A percentile compares a stretch with the other conserved stretches of the same genome.
Evolutionary conservation across 2,888 invertebrate species (phyloP).

Genomic region (Iphiclides podalirius): DNA sequence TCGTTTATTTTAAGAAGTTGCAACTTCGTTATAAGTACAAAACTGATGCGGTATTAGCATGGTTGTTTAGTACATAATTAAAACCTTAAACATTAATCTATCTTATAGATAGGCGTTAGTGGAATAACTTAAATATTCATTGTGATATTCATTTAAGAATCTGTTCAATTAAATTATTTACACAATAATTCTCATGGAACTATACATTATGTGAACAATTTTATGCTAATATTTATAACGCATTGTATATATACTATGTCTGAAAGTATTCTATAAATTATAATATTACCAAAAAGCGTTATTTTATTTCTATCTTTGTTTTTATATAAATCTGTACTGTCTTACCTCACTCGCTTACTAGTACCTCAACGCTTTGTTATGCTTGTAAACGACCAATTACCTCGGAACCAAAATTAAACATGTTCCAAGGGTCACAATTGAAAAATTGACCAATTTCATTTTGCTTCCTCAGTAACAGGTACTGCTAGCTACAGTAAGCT

Average conservation of each 20-base stretch:
- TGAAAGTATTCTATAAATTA: slow-evolving; percentile 27
- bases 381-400: slow-evolving; percentile 48
- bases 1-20: slow-evolving; percentile 49
- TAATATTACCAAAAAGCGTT: slow-evolving; percentile 21
- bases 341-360: background rate
- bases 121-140: slow-evolving; percentile 36
- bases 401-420: slow-evolving; percentile 59
- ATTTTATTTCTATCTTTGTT: slow-evolving; percentile 31
- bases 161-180: slow-evolving; percentile 67
- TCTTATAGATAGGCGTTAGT: slow-evolving; percentile 63
- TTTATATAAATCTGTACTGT: slow-evolving; percentile 25
- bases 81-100: slow-evolving; percentile 49
- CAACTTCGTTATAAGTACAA: slow-evolving; percentile 68
- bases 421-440: slow-evolving; percentile 63
- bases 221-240: slow-evolving; percentile 71
- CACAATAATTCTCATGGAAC: slow-evolving; percentile 66
- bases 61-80: slow-evolving; percentile 33
- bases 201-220: slow-evolving; percentile 44
- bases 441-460: slow-evolving; percentile 76
- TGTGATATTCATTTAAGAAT: slow-evolving; percentile 33
- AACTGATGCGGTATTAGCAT: slow-evolving; percentile 72
- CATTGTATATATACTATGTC: slow-evolving; percentile 37
- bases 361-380: slow-evolving; percentile 30
- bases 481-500: slow-evolving; percentile 41
- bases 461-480: slow-evolving; percentile 62